phyloP scores from a whole-genome alignment of 2,888 invertebrate species.

The Pyrrhia umbra region DNA sequence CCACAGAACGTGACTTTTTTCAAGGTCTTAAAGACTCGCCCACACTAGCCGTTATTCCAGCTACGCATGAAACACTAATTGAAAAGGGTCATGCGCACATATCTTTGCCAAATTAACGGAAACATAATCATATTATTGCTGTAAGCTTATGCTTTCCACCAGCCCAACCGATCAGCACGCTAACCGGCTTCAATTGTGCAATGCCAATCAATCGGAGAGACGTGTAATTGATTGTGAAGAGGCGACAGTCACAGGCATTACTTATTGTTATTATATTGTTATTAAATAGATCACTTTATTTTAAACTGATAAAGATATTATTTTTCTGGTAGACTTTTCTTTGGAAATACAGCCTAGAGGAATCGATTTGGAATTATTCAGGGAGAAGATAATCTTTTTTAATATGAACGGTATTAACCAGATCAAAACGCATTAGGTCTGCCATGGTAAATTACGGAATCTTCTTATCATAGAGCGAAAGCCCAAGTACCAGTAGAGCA shows the following conservation, averaged over 20 bases:
- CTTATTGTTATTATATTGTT: constrained; percentile 40
- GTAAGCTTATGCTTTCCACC: constrained; percentile 17
- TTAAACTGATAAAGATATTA: not conserved
- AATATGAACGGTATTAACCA: too few species aligned
- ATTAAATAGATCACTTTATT: not conserved
- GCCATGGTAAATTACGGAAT: too few species aligned
- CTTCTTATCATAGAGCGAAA: too few species aligned
- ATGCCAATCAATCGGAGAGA: constrained; percentile 73
- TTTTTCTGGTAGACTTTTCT: not conserved
- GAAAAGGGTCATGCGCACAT: too few species aligned
- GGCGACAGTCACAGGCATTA: constrained; percentile 49
- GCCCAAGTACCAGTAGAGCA: too few species aligned
- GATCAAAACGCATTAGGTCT: too few species aligned
- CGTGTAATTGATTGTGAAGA: constrained; percentile 71
- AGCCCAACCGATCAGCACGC: constrained; percentile 47
- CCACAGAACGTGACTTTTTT: too few species aligned
- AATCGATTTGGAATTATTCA: not conserved
- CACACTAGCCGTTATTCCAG: too few species aligned
- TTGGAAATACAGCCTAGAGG: not conserved
- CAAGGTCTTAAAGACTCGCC: too few species aligned
- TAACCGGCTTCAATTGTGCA: constrained; percentile 75
- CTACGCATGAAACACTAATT: too few species aligned
- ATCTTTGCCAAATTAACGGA: too few species aligned
- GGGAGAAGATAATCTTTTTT: too few species aligned
- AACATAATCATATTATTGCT: constrained; percentile 1